A percentile compares a stretch with the other conserved stretches of the same genome.
Conservation (phyloP, 2,797 vertebrate species). For the Ambastaia sidthimunki region DNA sequence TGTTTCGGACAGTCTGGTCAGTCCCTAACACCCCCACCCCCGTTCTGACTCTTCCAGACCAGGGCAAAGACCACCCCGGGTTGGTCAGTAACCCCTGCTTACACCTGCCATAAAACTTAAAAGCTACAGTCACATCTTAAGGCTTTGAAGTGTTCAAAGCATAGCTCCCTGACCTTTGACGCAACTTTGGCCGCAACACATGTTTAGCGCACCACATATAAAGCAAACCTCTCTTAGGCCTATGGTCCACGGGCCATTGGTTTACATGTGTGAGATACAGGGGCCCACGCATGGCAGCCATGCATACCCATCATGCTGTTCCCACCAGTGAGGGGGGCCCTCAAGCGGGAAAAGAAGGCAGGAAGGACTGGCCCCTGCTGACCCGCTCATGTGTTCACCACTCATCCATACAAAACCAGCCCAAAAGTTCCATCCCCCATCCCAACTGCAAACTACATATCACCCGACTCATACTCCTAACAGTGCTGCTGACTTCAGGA, state of each 20-base stretch:
- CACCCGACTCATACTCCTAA: neutral
- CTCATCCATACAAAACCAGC: constrained; percentile 42
- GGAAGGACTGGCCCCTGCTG: constrained; percentile 65
- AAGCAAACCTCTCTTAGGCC: constrained; percentile 70
- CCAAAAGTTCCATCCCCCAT: constrained; percentile 31
- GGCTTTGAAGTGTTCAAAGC: constrained; percentile 97
- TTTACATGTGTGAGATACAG: constrained; percentile 83
- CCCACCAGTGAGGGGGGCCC: constrained; percentile 61
- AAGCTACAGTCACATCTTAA: constrained; percentile 84
- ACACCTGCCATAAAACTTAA: constrained; percentile 98
- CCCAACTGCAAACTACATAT: constrained; percentile 40
- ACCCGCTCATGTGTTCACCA: constrained; percentile 59
- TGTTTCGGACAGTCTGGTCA: constrained; percentile 77
- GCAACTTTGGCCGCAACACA: constrained; percentile 86
- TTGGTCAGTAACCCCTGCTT: constrained; percentile 92
- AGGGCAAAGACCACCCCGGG: constrained; percentile 85
- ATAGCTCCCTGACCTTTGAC: constrained; percentile 91
- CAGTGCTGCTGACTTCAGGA: constrained; percentile 30
- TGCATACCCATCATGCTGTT: constrained; percentile 68
- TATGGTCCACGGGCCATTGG: constrained; percentile 78
- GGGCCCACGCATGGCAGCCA: constrained; percentile 77
- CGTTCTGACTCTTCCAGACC: constrained; percentile 68
- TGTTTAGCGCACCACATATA: constrained; percentile 85
- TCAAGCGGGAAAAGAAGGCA: constrained; percentile 68
- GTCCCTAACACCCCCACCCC: constrained; percentile 64